A percentile compares a stretch with the other conserved stretches of the same genome.
These are phyloP conservation scores for Acridotheres tristis DNA, from an alignment of 2,797 vertebrate genomes.

Conservation along the genomic window DNA sequence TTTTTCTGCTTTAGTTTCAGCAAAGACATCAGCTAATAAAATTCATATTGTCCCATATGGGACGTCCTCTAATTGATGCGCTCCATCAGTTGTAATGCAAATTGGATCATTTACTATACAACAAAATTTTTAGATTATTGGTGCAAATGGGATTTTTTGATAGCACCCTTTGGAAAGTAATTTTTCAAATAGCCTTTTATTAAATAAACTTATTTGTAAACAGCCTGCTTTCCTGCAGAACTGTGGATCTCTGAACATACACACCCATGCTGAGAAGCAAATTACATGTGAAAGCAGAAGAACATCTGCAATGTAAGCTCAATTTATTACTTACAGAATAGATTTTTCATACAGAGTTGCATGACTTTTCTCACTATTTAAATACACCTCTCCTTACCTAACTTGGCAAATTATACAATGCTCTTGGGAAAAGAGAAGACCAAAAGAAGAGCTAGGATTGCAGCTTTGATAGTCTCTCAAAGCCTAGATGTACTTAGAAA, in stretches of 20 bases:
- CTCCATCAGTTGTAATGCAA: neutral
- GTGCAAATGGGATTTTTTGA: constrained; percentile 7
- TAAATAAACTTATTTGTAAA: constrained; percentile 53
- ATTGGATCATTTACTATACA: neutral
- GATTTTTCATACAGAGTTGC: neutral
- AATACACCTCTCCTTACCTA: neutral
- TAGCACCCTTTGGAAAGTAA: constrained; percentile 14
- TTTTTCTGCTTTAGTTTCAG: constrained; percentile 7
- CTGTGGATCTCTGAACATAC: neutral
- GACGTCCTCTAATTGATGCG: neutral
- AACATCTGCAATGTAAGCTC: constrained; percentile 29
- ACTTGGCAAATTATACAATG: neutral
- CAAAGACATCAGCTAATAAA: neutral
- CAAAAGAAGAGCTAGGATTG: neutral
- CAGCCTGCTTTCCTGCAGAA: neutral
- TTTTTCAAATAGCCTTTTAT: constrained; percentile 42
- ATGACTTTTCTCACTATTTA: neutral
- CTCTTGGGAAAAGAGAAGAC: neutral
- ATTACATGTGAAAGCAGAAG: constrained; percentile 3
- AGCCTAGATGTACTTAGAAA: neutral
- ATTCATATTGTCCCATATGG: neutral
- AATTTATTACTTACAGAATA: constrained; percentile 17
- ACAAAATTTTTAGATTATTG: neutral
- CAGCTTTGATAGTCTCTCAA: neutral
- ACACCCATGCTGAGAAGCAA: constrained; percentile 24